Percentiles rank a stretch among this genome's conserved stretches.
Evolutionary conservation across 2,888 invertebrate genomes (phyloP).

Genomic region (Formica aserva): DNA sequence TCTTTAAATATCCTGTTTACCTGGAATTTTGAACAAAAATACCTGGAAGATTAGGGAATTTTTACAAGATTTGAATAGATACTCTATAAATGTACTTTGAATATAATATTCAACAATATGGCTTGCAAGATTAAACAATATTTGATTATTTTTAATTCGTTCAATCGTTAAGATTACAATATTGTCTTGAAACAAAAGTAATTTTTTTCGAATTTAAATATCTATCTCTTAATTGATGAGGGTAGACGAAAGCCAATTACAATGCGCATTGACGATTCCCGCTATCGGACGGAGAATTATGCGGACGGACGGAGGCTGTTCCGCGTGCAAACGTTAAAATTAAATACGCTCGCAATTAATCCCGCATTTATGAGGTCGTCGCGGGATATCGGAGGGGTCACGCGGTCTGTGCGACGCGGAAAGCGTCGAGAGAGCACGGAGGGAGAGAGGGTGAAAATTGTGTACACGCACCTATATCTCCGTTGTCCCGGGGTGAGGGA

Average conservation of each 20-base stretch:
- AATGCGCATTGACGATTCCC: slow-evolving; percentile 23
- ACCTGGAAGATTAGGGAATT: too few relatives aligned
- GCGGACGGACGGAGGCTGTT: background rate
- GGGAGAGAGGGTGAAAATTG: slow-evolving; percentile 45
- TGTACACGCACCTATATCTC: slow-evolving; percentile 51
- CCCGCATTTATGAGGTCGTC: slow-evolving; percentile 67
- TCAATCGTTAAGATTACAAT: background rate
- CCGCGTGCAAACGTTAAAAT: slow-evolving; percentile 58
- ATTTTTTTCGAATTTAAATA: background rate
- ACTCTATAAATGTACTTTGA: background rate
- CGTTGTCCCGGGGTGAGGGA: slow-evolving; percentile 58
- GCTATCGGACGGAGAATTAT: slow-evolving; percentile 22
- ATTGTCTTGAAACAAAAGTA: background rate
- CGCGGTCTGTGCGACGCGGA: slow-evolving; percentile 26
- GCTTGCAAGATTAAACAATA: background rate
- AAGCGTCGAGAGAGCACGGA: slow-evolving; percentile 7
- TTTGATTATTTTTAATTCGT: background rate
- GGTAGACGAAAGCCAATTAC: slow-evolving; percentile 30
- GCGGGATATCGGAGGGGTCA: slow-evolving; percentile 45
- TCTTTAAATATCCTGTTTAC: too few relatives aligned
- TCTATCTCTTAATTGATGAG: background rate
- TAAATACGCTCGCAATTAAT: slow-evolving; percentile 72
- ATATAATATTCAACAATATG: background rate
- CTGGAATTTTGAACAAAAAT: too few relatives aligned
- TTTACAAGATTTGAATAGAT: too few relatives aligned